Evolutionary conservation across 2,113 vertebrate species (phyloP).

Genomic region (Agelaius phoeniceus): DNA sequence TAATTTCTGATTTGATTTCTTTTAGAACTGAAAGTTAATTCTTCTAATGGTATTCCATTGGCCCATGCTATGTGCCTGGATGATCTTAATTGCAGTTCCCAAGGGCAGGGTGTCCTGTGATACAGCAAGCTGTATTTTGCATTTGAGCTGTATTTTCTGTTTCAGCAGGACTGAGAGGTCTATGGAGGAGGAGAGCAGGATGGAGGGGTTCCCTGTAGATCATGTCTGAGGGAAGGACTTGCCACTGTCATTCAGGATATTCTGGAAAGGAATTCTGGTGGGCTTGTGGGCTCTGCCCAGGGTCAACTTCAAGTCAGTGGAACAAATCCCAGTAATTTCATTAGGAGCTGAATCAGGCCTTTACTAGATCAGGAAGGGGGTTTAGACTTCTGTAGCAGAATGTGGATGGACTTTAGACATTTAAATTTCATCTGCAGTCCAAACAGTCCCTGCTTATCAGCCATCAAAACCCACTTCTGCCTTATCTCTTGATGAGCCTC

Average conservation of each 20-base stretch:
- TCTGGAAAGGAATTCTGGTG: neutral
- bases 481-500: neutral
- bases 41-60: conserved; percentile 13
- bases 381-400: neutral
- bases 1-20: neutral
- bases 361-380: neutral
- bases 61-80: neutral
- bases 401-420: neutral
- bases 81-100: neutral
- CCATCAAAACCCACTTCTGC: neutral
- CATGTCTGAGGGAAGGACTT: neutral
- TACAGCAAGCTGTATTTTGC: neutral
- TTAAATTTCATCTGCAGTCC: neutral
- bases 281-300: neutral
- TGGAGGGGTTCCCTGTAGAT: neutral
- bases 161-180: neutral
- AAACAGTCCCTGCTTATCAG: neutral
- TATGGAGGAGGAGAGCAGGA: neutral
- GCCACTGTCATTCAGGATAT: neutral
- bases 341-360: conserved; percentile 1
- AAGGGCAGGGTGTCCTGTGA: conserved; percentile 1
- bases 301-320: neutral
- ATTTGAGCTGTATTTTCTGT: neutral
- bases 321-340: conserved; percentile 22
- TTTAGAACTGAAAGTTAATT: conserved; percentile 23